A percentile compares a stretch with the other conserved stretches of the same genome.
These are phyloP conservation scores for Eucera pruinosa DNA, from an alignment of 2,888 invertebrate species.

Conservation along the genomic window DNA sequence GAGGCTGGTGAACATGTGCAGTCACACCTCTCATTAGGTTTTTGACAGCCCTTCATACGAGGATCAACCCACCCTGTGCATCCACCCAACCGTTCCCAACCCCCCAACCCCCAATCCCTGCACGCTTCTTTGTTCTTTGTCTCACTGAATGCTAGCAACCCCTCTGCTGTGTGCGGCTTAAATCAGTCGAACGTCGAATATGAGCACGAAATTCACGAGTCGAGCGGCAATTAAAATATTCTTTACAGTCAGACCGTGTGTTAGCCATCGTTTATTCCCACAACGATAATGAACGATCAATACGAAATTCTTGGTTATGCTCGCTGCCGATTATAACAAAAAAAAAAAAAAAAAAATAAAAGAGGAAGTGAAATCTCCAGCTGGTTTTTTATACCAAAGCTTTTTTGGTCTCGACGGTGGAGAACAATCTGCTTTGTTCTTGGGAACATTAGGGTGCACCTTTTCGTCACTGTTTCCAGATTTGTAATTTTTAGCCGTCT, in stretches of 20 bases:
- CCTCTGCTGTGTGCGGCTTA: constrained; percentile 72
- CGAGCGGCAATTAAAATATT: constrained; percentile 79
- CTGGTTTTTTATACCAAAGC: constrained; percentile 17
- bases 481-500: too few relatives aligned
- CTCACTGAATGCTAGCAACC: constrained; percentile 79
- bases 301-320: constrained; percentile 54
- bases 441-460: not conserved
- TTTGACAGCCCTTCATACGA: constrained; percentile 84
- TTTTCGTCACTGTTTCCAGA: too few relatives aligned
- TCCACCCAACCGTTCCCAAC: constrained; percentile 74
- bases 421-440: not conserved
- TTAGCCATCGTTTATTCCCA: constrained; percentile 65
- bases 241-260: constrained; percentile 63
- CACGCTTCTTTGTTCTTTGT: constrained; percentile 81
- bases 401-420: not conserved
- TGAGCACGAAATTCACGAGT: constrained; percentile 75
- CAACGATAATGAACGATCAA: constrained; percentile 65
- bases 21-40: constrained; percentile 85
- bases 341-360: not conserved
- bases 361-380: too few relatives aligned
- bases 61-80: constrained; percentile 82
- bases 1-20: constrained; percentile 82
- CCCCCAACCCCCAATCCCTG: constrained; percentile 68
- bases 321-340: constrained; percentile 32
- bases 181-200: constrained; percentile 78